phyloP scores from a whole-genome alignment of 1,140 invertebrate species.

The Plectrocnemia conspersa region DNA sequence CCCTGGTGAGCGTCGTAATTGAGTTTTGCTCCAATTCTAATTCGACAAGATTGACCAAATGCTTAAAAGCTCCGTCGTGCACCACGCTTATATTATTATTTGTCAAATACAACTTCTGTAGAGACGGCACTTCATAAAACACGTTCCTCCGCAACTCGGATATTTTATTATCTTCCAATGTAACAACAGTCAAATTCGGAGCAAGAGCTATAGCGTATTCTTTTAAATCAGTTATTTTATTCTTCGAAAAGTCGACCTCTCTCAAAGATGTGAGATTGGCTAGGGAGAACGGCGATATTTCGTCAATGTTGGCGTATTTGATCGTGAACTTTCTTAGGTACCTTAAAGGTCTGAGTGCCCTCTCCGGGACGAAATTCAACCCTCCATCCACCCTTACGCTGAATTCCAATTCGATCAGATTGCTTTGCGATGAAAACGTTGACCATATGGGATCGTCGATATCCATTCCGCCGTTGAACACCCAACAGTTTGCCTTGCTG shows the following conservation, averaged over 20 bases:
- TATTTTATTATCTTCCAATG: conserved; percentile 67
- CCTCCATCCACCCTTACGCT: conserved; percentile 61
- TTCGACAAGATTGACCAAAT: conserved; percentile 59
- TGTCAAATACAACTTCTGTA: conserved; percentile 61
- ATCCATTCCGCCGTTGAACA: conserved; percentile 60
- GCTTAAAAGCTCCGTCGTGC: conserved; percentile 65
- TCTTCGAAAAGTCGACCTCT: conserved; percentile 61
- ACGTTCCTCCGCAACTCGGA: conserved; percentile 63
- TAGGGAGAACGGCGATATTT: conserved; percentile 62
- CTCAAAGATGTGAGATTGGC: conserved; percentile 63
- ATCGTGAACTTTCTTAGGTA: conserved; percentile 62
- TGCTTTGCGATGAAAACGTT: conserved; percentile 65
- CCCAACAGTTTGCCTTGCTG: conserved; percentile 56
- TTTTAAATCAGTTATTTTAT: conserved; percentile 60
- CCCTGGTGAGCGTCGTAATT: conserved; percentile 61
- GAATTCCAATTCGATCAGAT: conserved; percentile 62
- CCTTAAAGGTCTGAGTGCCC: conserved; percentile 59
- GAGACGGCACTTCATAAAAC: conserved; percentile 64
- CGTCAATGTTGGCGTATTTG: conserved; percentile 64
- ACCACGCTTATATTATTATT: conserved; percentile 69
- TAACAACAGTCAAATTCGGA: conserved; percentile 59
- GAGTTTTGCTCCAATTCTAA: conserved; percentile 67
- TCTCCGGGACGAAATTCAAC: conserved; percentile 64
- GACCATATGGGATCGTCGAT: conserved; percentile 63
- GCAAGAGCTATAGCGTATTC: conserved; percentile 65